These are phyloP conservation scores for Ceyx erithaca DNA, from an alignment of 2,797 vertebrate genomes.

Conservation along the genomic window DNA sequence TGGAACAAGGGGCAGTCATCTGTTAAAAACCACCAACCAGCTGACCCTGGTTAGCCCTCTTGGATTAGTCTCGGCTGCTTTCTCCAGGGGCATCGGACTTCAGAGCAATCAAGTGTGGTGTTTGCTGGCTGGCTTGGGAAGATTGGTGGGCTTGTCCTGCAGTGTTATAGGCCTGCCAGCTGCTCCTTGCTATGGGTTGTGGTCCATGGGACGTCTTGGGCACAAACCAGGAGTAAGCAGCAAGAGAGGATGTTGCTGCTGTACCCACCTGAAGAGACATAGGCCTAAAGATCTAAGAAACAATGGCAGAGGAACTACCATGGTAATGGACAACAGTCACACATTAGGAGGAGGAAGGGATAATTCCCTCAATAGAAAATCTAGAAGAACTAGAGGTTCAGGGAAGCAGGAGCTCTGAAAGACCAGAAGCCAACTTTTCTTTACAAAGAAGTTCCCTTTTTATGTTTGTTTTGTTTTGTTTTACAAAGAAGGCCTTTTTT, in stretches of 20 bases:
- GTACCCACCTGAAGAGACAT: background rate
- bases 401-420: background rate
- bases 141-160: background rate
- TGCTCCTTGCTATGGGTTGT: background rate
- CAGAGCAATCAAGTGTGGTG: background rate
- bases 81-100: background rate
- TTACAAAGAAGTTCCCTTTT: background rate
- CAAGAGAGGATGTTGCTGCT: background rate
- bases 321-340: background rate
- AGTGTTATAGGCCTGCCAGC: background rate
- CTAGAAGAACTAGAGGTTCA: background rate
- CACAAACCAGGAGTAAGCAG: background rate
- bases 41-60: background rate
- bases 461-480: no score
- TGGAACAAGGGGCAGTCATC: background rate
- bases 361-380: background rate
- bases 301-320: fast-evolving
- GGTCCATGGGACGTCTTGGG: background rate
- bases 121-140: background rate
- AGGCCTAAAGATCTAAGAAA: background rate
- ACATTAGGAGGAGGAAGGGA: background rate
- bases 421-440: background rate
- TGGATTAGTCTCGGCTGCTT: background rate
- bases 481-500: background rate
- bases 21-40: background rate